These are phyloP conservation scores for Gallinago solitaria DNA, from an alignment of 2,797 vertebrate species.

Conservation along the genomic window DNA sequence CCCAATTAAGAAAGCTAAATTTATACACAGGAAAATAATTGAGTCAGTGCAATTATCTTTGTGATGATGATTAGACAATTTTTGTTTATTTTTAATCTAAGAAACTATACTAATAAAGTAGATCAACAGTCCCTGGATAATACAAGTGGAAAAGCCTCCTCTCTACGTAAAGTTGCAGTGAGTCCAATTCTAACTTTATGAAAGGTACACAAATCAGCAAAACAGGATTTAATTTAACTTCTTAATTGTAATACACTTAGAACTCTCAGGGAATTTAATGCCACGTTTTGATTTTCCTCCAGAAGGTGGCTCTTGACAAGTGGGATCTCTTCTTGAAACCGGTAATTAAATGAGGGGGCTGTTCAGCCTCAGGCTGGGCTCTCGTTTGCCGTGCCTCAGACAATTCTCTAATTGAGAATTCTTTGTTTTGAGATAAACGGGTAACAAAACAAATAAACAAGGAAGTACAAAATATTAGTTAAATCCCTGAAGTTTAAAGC, in stretches of 20 bases:
- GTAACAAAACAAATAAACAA: background rate
- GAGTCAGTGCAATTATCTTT: background rate
- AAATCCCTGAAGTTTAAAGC: background rate
- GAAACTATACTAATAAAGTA: background rate
- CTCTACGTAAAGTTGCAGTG: background rate
- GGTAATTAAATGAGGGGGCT: background rate
- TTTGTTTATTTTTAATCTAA: background rate
- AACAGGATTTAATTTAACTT: background rate
- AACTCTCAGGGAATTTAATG: conserved; percentile 5
- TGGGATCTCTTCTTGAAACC: background rate
- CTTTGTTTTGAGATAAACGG: background rate
- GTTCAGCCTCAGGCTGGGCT: background rate
- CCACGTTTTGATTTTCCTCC: background rate
- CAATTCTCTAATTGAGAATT: background rate
- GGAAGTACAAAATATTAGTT: background rate
- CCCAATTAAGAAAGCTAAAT: background rate
- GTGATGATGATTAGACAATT: background rate
- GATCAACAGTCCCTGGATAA: background rate
- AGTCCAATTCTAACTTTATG: background rate
- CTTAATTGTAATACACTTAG: background rate
- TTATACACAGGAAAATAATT: background rate
- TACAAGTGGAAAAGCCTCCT: background rate
- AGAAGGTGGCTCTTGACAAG: background rate
- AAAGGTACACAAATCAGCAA: background rate
- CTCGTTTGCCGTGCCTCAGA: background rate